Base-by-base conservation (phyloP, 2,797 vertebrate species). In the Poeciliopsis paucimaculata region DNA sequence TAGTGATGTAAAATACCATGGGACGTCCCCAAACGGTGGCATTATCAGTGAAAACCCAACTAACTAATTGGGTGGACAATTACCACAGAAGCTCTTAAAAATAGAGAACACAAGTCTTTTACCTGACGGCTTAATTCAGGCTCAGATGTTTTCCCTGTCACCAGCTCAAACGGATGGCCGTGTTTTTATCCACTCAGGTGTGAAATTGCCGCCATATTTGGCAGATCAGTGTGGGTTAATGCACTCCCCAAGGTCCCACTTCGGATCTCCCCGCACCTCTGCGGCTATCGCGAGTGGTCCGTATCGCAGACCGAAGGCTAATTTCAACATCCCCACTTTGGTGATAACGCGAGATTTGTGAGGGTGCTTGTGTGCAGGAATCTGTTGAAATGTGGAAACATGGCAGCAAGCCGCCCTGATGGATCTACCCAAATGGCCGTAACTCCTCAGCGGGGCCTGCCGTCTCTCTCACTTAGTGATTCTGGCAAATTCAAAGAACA, bases 171-270 rank as follows among this genome's bases (percentile, higher is more conserved):
- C 82, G 75, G 94, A 92, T 91, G 90, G 91, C 90, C 91, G 83
- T 94, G 93, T 95, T 95, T 94, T 94, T 90, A 91, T 90, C 91
- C 87, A 87, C 90, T 94, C 92, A 91, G 94, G 93, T 93, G 91
- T 93, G 93, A 94, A 95, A 95, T 95, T 95, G 90, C 92, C 90
- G 92, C 91, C 93, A 92, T 92, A 92, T 95, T 94, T 95, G 94
- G 91, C 90, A 93, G 91, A 93, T 91, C 74, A 83, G 88, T 73
- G 81, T 70, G 72, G 92, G 92, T 94, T 95, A 94, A 95, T 93
- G 92, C 85, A 93, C 91, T 93, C 91, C 92, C 89, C 45, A 72
- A 87, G 89, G 87, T 86, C 77, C 81, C 55, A 62, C 79, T 86
- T 91, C 75, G 77, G 76, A 39, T 91, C 79, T 82, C 83, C 45